Base-by-base conservation (phyloP, 2,888 invertebrate genomes). In the Polia nebulosa region DNA sequence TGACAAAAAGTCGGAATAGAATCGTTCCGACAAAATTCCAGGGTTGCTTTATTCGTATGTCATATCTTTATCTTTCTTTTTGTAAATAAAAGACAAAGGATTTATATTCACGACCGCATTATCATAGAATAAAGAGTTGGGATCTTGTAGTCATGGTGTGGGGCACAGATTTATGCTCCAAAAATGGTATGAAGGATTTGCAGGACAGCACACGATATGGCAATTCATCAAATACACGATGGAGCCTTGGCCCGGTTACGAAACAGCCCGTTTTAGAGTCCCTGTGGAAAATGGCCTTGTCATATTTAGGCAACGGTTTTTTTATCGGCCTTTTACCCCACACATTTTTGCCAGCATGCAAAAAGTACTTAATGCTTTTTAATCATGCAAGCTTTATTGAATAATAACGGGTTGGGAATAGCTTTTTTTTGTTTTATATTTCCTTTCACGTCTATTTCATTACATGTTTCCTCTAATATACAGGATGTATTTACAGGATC, bases 1-100 rank as follows among this genome's bases (percentile, higher is more conserved):
- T 29, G 47, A 68, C 72, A 78, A 80, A 69, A 80, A 77, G 56
- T 69, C 59, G 58, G 8, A 64, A 79, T 82, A 81, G 77, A 84
- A 84, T 85, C 85, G 82, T 83, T 78, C 80, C 76, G 59, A 73
- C 76, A 57, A 81, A 85, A 62, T 75, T 71, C 76, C 76, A 78
- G 75, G 68, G 82, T 81, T 81, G 82, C 81, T 88, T 87, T 89
- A 88, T 88, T 87, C 85, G 78, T 78, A 84, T 85, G 87, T 85
- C 88, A 87, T 88, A 88, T 87, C 87, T 87, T 87, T 85, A 85
- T 87, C 79, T 82, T 79, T 81, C 57, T 72, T 85, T 83, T 88
- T 89, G 87, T 87, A 88, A 87, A 89, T 88, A 89, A 85, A 84
- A 88, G 87, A 89, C 88, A 88, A 88, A 84, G 78, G 78, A 84